Conservation (phyloP, 2,797 vertebrate species). For the Glossophaga mutica region DNA sequence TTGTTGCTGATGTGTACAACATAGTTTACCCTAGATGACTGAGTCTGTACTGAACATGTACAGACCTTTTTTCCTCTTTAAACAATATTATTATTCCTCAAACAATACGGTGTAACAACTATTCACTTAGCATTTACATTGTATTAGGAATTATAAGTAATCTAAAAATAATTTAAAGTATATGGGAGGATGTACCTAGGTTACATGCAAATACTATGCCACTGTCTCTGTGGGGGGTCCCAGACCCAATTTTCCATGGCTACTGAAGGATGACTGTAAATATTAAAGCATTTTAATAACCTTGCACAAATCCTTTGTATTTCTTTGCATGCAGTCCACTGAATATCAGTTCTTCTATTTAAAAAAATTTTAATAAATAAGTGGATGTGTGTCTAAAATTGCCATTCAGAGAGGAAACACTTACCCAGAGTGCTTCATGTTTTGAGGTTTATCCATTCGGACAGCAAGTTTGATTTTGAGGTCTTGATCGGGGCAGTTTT, state of each 20-base stretch:
- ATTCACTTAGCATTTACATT: neutral
- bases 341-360: neutral
- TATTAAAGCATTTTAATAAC: neutral
- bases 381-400: neutral
- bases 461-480: slow-evolving; percentile 98
- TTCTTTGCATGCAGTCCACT: neutral
- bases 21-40: neutral
- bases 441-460: slow-evolving; percentile 99
- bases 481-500: slow-evolving; percentile 98
- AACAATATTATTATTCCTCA: neutral
- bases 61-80: neutral
- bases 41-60: neutral
- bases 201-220: neutral
- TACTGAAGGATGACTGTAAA: neutral
- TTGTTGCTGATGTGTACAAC: neutral
- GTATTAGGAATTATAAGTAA: neutral
- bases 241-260: neutral
- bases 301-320: neutral
- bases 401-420: neutral
- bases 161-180: neutral
- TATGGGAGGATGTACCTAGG: neutral
- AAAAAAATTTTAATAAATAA: neutral
- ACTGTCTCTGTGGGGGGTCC: neutral
- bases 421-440: slow-evolving; percentile 99
- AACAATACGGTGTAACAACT: neutral